Conservation (phyloP, 1,140 invertebrate species). For the Drosophila kurseongensis region DNA sequence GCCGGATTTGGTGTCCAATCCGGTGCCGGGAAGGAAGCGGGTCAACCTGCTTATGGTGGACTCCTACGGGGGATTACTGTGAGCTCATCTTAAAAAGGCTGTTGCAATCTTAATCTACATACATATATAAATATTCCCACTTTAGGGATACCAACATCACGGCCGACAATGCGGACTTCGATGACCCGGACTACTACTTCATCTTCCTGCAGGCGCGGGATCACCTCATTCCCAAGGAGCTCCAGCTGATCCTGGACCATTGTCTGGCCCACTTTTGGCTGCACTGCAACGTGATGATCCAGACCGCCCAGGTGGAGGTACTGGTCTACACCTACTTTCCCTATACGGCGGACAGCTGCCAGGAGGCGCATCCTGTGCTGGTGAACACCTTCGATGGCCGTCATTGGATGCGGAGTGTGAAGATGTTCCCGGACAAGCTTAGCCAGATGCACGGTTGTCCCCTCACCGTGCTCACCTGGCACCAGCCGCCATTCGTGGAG, state of each 20-base stretch:
- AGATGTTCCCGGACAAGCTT: slow-evolving; percentile 71
- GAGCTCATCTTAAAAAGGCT: background rate
- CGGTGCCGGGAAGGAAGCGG: slow-evolving; percentile 55
- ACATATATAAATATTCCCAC: too few relatives aligned
- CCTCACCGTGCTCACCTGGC: slow-evolving; percentile 53
- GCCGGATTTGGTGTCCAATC: background rate
- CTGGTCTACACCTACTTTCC: slow-evolving; percentile 73
- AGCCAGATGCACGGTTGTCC: slow-evolving; percentile 61
- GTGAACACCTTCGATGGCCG: slow-evolving; percentile 66
- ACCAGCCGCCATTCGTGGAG: slow-evolving; percentile 66
- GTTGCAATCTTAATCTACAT: background rate
- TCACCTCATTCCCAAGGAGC: slow-evolving; percentile 15
- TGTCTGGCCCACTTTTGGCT: slow-evolving; percentile 68
- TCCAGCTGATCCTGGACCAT: slow-evolving; percentile 59
- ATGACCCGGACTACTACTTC: slow-evolving; percentile 73
- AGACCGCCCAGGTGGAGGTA: slow-evolving; percentile 63
- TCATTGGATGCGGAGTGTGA: slow-evolving; percentile 14
- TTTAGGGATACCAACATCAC: slow-evolving; percentile 52
- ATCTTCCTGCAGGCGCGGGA: slow-evolving; percentile 72
- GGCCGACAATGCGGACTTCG: slow-evolving; percentile 37
- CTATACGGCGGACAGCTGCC: slow-evolving; percentile 44
- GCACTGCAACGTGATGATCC: slow-evolving; percentile 76
- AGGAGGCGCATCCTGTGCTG: slow-evolving; percentile 32
- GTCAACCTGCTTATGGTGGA: slow-evolving; percentile 71
- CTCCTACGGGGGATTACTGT: slow-evolving; percentile 59